A percentile compares a stretch with the other conserved stretches of the same genome.
phyloP scores from a whole-genome alignment of 2,797 vertebrate species.

The Echeneis naucrates region DNA sequence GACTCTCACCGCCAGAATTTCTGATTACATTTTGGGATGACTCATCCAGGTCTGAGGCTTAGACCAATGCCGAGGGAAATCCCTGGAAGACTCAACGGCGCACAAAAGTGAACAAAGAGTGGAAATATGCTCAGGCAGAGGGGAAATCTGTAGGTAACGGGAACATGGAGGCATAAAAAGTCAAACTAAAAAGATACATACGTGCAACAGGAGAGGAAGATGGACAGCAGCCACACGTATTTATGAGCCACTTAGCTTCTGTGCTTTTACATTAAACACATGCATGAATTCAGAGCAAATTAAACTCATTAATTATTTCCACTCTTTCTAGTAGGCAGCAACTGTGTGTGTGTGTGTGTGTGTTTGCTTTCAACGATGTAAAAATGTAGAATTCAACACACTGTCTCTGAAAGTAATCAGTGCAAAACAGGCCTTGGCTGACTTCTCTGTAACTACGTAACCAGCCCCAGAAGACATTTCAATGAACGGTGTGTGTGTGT shows the following conservation, averaged over 20 bases:
- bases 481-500: background rate
- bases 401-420: conserved; percentile 22
- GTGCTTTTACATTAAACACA: conserved; percentile 16
- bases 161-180: background rate
- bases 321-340: conserved; percentile 27
- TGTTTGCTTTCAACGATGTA: background rate
- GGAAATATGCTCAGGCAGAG: conserved; percentile 11
- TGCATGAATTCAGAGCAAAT: conserved; percentile 21
- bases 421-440: background rate
- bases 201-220: background rate
- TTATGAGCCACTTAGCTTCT: conserved; percentile 24
- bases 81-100: conserved; percentile 5
- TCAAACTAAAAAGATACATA: conserved; percentile 9
- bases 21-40: conserved; percentile 54
- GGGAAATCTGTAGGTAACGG: conserved; percentile 32
- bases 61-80: conserved; percentile 22
- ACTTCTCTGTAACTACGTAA: conserved; percentile 34
- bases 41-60: conserved; percentile 57
- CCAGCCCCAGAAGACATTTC: background rate
- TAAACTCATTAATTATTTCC: conserved; percentile 23
- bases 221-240: background rate
- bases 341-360: background rate
- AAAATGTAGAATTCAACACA: conserved; percentile 3
- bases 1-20: conserved; percentile 6
- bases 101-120: background rate